Conservation (phyloP, 1,140 invertebrate species). For the Rhyacophila brunnea region DNA sequence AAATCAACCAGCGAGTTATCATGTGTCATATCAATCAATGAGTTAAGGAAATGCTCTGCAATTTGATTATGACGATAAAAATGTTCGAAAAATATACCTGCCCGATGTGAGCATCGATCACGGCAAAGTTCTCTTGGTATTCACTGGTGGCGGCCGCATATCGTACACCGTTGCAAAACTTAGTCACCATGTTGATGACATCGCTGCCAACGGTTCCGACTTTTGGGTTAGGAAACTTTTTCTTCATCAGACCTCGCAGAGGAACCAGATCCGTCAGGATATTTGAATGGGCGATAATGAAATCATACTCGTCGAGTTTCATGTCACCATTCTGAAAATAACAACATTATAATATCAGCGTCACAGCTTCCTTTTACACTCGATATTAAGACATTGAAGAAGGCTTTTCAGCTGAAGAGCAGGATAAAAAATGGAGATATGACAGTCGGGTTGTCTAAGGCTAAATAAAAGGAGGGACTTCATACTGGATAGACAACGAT, state of each 20-base stretch:
- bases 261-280: slow-evolving; percentile 73
- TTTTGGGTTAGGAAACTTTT: slow-evolving; percentile 68
- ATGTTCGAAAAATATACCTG: slow-evolving; percentile 59
- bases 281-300: slow-evolving; percentile 71
- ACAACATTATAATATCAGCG: too few species aligned
- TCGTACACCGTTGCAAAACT: slow-evolving; percentile 65
- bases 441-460: too few species aligned
- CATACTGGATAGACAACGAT: too few species aligned
- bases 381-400: too few species aligned
- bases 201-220: slow-evolving; percentile 67
- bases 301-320: slow-evolving; percentile 68
- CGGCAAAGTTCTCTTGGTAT: slow-evolving; percentile 66
- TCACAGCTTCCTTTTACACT: too few species aligned
- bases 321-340: slow-evolving; percentile 63
- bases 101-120: slow-evolving; percentile 64
- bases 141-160: slow-evolving; percentile 65
- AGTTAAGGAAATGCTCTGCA: too few species aligned
- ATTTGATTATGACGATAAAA: too few species aligned
- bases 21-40: too few species aligned
- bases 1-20: too few species aligned
- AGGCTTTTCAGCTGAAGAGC: too few species aligned
- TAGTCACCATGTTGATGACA: slow-evolving; percentile 58
- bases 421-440: too few species aligned
- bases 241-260: slow-evolving; percentile 73
- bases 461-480: too few species aligned